Conservation (phyloP, 2,888 invertebrate species). For the Apamea epomidion region DNA sequence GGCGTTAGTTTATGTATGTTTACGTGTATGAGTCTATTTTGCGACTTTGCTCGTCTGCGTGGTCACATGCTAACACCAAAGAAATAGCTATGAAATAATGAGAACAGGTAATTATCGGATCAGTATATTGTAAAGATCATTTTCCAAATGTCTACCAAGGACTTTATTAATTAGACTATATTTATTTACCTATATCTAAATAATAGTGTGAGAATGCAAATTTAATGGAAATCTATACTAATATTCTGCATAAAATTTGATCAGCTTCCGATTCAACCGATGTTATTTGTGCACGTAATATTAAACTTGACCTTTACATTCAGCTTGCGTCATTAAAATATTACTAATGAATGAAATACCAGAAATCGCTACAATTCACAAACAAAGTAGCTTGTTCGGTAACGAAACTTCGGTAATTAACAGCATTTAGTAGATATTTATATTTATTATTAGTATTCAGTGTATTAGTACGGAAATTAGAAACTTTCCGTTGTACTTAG, state of each 20-base stretch:
- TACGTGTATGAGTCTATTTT: background rate
- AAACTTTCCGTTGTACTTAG: background rate
- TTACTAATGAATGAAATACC: conserved; percentile 20
- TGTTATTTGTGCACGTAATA: conserved; percentile 17
- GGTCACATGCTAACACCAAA: background rate
- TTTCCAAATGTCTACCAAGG: background rate
- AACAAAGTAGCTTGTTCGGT: conserved; percentile 28
- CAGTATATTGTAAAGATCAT: background rate
- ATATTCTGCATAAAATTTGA: conserved; percentile 25
- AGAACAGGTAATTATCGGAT: background rate
- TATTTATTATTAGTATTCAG: no score
- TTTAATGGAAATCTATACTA: conserved; percentile 6
- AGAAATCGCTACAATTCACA: conserved; percentile 37
- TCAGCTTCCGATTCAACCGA: conserved; percentile 13
- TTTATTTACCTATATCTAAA: background rate
- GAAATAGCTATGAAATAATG: background rate
- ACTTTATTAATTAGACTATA: background rate
- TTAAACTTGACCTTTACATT: conserved; percentile 44
- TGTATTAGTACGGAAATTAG: no score
- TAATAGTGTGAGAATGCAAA: conserved; percentile 15
- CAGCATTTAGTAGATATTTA: no score
- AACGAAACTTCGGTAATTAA: conserved; percentile 48
- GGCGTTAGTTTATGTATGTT: background rate
- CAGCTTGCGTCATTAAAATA: conserved; percentile 16
- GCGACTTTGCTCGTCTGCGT: background rate